Base-by-base conservation (phyloP, 1,140 invertebrate species). In the Diploscapter pachys region DNA sequence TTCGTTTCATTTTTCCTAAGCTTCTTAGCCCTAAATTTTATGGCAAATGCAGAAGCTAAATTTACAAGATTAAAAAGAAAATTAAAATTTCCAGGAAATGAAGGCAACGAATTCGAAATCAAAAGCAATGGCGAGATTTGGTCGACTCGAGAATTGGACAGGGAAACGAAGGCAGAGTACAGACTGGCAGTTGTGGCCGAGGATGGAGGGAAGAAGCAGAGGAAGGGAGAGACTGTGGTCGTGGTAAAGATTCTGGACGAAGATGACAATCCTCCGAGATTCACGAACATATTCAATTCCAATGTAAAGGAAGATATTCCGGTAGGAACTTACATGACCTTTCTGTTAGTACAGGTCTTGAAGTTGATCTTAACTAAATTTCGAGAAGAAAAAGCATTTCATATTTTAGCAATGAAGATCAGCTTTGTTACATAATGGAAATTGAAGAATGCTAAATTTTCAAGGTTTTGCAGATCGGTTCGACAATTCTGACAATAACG, bases 251-350 rank as follows among this genome's bases (percentile, higher is more conserved):
- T 98, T 9, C 83, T 91, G 13, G 94, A 97, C 84, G 94, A 94
- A 86, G 97, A 97, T 87, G 95, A 98, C 86, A 95, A 96, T 86
- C 92, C 93, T 6, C 94, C 95, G 0, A 89, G 92, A 75, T 98
- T 98, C 85, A 95, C 93, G 0, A 87, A 93, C 64, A 86, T 96
- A 0, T 96, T 95, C 85, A 94, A 92, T 82, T 92, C 94, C 0
- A 95, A 95, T 83, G 93, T 98, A 0, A 95, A 93, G 0, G 95
- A 98, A 88, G 96, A 97, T 87, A 90, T 93, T 0, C 91, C 93
- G 78, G 90, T 95, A 55, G 93, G 92, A 3, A 91, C 92, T 2
- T 95, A 31, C 31, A 31, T 31, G 31, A 31, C 1, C 31, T 31
- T 31, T 31, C 31, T 31, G 31, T 31, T 31, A 31, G 31, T 31